A percentile compares a stretch with the other conserved stretches of the same genome.
These are phyloP conservation scores for Cryptomyrus ogoouensis DNA, from an alignment of 2,113 vertebrate species.

Conservation along the genomic window DNA sequence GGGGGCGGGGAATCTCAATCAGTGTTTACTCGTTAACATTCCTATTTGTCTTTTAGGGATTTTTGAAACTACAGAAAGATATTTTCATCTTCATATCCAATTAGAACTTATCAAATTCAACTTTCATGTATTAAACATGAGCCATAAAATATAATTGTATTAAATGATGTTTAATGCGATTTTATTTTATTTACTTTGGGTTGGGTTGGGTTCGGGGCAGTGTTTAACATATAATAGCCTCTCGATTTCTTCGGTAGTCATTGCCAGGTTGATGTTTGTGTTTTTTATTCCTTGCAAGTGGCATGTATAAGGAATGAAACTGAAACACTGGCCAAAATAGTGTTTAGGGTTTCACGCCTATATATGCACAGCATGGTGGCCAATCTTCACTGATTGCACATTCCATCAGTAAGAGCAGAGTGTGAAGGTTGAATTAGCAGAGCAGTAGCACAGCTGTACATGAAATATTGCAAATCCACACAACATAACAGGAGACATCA, in stretches of 20 bases:
- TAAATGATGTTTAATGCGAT: slow-evolving; percentile 62
- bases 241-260: slow-evolving; percentile 28
- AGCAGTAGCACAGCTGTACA: not conserved
- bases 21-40: slow-evolving; percentile 20
- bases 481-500: not conserved
- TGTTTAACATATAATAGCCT: slow-evolving; percentile 39
- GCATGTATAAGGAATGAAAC: not conserved
- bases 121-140: slow-evolving; percentile 63
- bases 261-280: slow-evolving; percentile 26
- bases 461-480: not conserved
- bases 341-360: not conserved
- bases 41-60: slow-evolving; percentile 35
- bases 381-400: not conserved
- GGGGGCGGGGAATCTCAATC: not conserved
- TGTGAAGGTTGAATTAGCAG: not conserved
- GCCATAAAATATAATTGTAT: slow-evolving; percentile 57
- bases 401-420: not conserved
- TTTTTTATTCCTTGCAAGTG: not conserved
- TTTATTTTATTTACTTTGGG: slow-evolving; percentile 32
- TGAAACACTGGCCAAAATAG: not conserved
- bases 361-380: not conserved
- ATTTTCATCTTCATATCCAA: slow-evolving; percentile 57
- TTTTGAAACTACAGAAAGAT: slow-evolving; percentile 31
- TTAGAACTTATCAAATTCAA: slow-evolving; percentile 55
- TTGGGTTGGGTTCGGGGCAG: slow-evolving; percentile 39